A percentile compares a stretch with the other conserved stretches of the same genome.
These are phyloP conservation scores for Cylas formicarius DNA, from an alignment of 1,140 invertebrate genomes.

Conservation along the genomic window DNA sequence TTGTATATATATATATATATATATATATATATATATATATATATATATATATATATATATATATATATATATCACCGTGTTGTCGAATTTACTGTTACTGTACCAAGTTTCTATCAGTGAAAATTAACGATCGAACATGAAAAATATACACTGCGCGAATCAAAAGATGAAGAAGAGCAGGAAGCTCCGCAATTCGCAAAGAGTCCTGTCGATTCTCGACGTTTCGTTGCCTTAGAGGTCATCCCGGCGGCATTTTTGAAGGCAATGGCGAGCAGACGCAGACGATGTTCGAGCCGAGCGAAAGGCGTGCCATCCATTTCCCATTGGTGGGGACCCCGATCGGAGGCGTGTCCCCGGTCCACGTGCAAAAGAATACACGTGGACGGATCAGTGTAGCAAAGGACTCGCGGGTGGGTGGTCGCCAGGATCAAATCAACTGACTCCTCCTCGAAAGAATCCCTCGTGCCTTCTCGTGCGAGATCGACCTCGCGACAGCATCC, in stretches of 20 bases:
- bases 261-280: conserved; percentile 34
- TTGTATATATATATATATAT: no score
- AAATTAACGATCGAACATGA: no score
- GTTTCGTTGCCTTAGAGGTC: neutral
- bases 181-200: no score
- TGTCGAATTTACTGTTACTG: no score
- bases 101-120: no score
- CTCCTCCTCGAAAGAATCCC: conserved; percentile 34
- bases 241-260: conserved; percentile 7
- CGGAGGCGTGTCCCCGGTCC: conserved; percentile 25
- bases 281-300: no score
- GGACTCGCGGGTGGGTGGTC: conserved; percentile 35
- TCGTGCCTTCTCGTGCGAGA: conserved; percentile 9
- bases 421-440: conserved; percentile 22
- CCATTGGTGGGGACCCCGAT: conserved; percentile 19
- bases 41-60: no score
- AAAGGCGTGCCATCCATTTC: no score
- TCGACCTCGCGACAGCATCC: conserved; percentile 27
- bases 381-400: conserved; percentile 33
- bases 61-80: no score
- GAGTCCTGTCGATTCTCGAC: neutral
- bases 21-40: no score
- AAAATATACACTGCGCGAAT: no score
- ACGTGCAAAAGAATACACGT: conserved; percentile 40
- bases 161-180: no score